A percentile compares a stretch with the other conserved stretches of the same genome.
phyloP scores from a whole-genome alignment of 2,888 invertebrate species.

The Polyommatus icarus region DNA sequence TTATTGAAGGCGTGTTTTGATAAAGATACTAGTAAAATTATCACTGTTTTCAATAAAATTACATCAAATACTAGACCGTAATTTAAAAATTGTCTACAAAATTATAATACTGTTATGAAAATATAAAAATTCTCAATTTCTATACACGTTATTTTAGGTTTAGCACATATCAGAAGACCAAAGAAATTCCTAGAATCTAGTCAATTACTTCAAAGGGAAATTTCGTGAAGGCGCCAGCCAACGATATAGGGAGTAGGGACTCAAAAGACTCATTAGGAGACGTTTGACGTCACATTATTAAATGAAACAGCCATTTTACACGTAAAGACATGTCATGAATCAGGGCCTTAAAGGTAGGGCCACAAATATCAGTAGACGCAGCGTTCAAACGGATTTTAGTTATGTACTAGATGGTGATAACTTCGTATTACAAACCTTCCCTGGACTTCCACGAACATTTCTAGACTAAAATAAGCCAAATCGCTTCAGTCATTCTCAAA shows the following conservation, averaged over 20 bases:
- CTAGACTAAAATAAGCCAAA: no score
- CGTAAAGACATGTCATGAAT: background rate
- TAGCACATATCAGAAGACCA: background rate
- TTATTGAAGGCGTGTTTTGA: no score
- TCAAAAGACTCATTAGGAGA: slow-evolving; percentile 20
- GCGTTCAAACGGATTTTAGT: background rate
- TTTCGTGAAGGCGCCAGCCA: background rate
- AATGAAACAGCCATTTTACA: slow-evolving; percentile 7
- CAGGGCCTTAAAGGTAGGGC: background rate
- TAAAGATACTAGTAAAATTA: no score
- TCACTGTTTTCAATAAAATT: no score
- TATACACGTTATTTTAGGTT: background rate
- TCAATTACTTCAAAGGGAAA: background rate
- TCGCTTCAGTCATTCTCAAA: no score
- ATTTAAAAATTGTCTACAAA: no score
- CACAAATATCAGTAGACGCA: background rate
- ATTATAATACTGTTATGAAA: no score
- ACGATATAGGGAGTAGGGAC: background rate
- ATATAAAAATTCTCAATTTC: no score
- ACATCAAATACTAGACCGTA: no score
- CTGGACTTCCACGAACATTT: no score
- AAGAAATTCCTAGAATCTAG: background rate
- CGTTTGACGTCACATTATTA: slow-evolving; percentile 17
- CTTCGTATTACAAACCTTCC: no score
- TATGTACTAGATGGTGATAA: no score